Percentiles rank a stretch among this genome's conserved stretches.
Evolutionary conservation across 2,888 invertebrate genomes (phyloP).

Genomic region (Platycheirus rosarum): DNA sequence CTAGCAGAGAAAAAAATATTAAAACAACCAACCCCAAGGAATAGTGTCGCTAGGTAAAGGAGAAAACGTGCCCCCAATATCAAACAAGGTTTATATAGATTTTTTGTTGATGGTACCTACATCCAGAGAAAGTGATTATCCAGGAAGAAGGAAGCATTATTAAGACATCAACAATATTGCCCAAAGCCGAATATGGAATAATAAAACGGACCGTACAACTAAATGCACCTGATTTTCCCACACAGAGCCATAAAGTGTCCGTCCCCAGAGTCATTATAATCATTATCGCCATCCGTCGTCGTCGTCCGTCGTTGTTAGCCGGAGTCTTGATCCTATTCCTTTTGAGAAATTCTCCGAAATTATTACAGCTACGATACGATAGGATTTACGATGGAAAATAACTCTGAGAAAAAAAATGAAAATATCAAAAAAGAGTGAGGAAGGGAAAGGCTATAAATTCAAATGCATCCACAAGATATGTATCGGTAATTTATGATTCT

Average conservation of each 20-base stretch:
- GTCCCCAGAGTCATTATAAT: slow-evolving; percentile 58
- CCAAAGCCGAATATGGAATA: slow-evolving; percentile 64
- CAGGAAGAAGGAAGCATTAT: slow-evolving; percentile 74
- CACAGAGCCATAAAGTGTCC: slow-evolving; percentile 59
- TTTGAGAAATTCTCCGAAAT: slow-evolving; percentile 62
- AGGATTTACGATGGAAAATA: slow-evolving; percentile 54
- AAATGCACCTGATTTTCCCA: slow-evolving; percentile 71
- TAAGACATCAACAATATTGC: slow-evolving; percentile 65
- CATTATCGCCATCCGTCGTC: slow-evolving; percentile 55
- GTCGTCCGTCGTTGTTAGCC: background rate
- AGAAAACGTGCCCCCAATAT: slow-evolving; percentile 66
- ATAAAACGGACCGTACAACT: slow-evolving; percentile 48
- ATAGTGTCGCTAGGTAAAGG: slow-evolving; percentile 37
- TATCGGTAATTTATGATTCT: slow-evolving; percentile 71
- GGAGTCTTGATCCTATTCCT: too few species aligned
- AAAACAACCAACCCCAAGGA: slow-evolving; percentile 44
- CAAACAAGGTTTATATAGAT: slow-evolving; percentile 3
- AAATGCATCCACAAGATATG: slow-evolving; percentile 57
- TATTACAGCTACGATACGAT: slow-evolving; percentile 52
- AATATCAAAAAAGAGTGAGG: slow-evolving; percentile 28
- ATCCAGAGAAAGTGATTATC: slow-evolving; percentile 41
- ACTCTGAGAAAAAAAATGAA: slow-evolving; percentile 27
- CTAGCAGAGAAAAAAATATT: slow-evolving; percentile 33
- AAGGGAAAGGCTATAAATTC: slow-evolving; percentile 48
- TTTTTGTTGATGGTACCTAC: slow-evolving; percentile 21